Evolutionary conservation across 2,797 vertebrate species (phyloP).

Genomic region (Takifugu rubripes): DNA sequence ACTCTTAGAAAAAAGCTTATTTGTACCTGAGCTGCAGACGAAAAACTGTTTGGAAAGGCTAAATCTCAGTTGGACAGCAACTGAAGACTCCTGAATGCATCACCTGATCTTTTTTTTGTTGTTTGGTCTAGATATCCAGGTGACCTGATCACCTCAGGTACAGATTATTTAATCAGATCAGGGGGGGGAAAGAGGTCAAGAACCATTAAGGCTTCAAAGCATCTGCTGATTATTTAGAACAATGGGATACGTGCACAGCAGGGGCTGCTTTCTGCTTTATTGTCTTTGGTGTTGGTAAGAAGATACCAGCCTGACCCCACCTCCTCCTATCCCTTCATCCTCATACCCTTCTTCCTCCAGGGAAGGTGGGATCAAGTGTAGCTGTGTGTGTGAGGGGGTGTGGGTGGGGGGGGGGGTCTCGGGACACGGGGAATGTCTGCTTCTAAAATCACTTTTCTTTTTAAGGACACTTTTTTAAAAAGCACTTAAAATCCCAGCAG

Average conservation of each 20-base stretch:
- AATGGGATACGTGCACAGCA: slow-evolving; percentile 61
- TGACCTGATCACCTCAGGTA: slow-evolving; percentile 54
- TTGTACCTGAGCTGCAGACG: slow-evolving; percentile 58
- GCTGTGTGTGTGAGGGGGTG: slow-evolving; percentile 25
- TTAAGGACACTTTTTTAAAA: slow-evolving; percentile 38
- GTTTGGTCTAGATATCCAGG: slow-evolving; percentile 23
- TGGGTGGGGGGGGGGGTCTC: slow-evolving; percentile 55
- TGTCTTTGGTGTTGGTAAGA: slow-evolving; percentile 69
- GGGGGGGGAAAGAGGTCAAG: slow-evolving; percentile 33
- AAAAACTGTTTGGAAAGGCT: slow-evolving; percentile 36
- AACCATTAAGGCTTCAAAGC: slow-evolving; percentile 72
- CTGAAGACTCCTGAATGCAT: slow-evolving; percentile 21
- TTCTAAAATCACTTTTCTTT: slow-evolving; percentile 15
- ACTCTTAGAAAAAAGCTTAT: slow-evolving; percentile 34
- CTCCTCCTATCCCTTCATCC: slow-evolving; percentile 54
- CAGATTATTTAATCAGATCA: slow-evolving; percentile 67
- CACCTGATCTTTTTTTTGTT: slow-evolving; percentile 6
- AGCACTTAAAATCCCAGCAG: slow-evolving; percentile 38
- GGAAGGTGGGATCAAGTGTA: slow-evolving; percentile 50
- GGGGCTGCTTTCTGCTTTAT: slow-evolving; percentile 38
- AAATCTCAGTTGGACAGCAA: slow-evolving; percentile 32
- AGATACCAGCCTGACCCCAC: slow-evolving; percentile 55
- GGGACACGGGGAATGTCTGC: slow-evolving; percentile 48
- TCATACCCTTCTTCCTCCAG: slow-evolving; percentile 41
- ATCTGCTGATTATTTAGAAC: slow-evolving; percentile 61